Conservation (phyloP, 2,113 vertebrate genomes). For the Paradoxurus hermaphroditus region DNA sequence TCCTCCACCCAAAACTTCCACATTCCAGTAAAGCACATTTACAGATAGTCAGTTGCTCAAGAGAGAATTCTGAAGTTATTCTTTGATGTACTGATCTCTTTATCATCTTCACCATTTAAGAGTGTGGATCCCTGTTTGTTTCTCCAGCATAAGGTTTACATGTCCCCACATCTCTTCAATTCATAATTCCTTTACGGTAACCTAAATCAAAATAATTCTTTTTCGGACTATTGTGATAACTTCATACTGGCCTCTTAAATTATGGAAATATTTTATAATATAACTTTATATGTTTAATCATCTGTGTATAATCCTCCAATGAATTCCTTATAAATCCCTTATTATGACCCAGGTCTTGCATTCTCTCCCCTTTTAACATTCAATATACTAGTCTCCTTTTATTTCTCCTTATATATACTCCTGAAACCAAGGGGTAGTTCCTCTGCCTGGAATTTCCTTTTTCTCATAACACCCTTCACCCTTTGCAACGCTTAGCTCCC, state of each 20-base stretch:
- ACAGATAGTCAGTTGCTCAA: background rate
- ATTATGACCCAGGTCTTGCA: no score
- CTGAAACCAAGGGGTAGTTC: background rate
- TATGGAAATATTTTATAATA: background rate
- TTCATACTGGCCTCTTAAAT: background rate
- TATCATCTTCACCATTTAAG: background rate
- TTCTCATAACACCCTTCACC: background rate
- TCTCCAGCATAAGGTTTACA: background rate
- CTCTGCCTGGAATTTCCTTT: background rate
- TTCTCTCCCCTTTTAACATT: background rate
- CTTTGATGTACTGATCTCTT: background rate
- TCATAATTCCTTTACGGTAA: background rate
- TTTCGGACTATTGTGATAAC: background rate
- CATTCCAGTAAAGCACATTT: background rate
- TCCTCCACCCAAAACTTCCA: background rate
- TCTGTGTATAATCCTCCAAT: background rate
- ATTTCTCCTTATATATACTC: background rate
- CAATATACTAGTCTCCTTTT: background rate
- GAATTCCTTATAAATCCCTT: background rate
- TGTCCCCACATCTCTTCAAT: background rate
- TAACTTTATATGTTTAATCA: background rate
- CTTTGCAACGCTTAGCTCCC: background rate
- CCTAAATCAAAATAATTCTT: background rate
- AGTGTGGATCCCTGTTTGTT: background rate
- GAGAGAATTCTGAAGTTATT: background rate